phyloP scores from a whole-genome alignment of 2,888 invertebrate species.

The Melieria picta region DNA sequence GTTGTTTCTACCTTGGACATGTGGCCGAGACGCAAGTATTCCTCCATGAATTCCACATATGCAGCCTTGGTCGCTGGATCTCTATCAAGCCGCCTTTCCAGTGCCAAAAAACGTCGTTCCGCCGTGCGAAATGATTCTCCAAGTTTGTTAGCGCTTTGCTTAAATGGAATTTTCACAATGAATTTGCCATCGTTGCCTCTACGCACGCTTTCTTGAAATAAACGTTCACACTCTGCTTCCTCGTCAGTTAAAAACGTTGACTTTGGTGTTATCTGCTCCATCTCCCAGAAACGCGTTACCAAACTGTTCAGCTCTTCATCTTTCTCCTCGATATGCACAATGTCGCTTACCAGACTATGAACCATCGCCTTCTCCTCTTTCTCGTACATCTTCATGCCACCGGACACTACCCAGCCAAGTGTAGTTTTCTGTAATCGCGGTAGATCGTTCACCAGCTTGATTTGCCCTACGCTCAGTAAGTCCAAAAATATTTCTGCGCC shows the following conservation, averaged over 20 bases:
- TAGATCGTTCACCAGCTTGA: background rate
- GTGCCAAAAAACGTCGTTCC: slow-evolving; percentile 9
- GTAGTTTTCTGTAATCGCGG: slow-evolving; percentile 5
- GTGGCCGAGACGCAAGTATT: slow-evolving; percentile 19
- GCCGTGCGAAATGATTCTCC: slow-evolving; percentile 26
- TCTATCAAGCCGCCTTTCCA: slow-evolving; percentile 13
- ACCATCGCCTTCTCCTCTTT: background rate
- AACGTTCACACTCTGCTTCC: slow-evolving; percentile 22
- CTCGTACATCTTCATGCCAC: background rate
- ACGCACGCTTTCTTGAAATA: slow-evolving; percentile 21
- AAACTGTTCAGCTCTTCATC: background rate
- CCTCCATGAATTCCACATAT: slow-evolving; percentile 19
- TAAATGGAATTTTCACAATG: slow-evolving; percentile 31
- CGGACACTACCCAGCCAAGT: slow-evolving; percentile 24
- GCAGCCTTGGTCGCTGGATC: slow-evolving; percentile 10
- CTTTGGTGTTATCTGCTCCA: background rate
- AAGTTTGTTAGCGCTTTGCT: slow-evolving; percentile 14
- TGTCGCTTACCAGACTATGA: background rate
- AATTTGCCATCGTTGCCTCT: too few species aligned
- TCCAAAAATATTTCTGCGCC: slow-evolving; percentile 26
- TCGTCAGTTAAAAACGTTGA: slow-evolving; percentile 19
- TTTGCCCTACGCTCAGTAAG: slow-evolving; percentile 16
- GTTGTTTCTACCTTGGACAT: slow-evolving; percentile 14
- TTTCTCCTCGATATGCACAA: background rate
- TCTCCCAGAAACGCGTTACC: slow-evolving; percentile 17